Evolutionary conservation across 2,797 vertebrate species (phyloP).

Genomic region (Carduelis carduelis): DNA sequence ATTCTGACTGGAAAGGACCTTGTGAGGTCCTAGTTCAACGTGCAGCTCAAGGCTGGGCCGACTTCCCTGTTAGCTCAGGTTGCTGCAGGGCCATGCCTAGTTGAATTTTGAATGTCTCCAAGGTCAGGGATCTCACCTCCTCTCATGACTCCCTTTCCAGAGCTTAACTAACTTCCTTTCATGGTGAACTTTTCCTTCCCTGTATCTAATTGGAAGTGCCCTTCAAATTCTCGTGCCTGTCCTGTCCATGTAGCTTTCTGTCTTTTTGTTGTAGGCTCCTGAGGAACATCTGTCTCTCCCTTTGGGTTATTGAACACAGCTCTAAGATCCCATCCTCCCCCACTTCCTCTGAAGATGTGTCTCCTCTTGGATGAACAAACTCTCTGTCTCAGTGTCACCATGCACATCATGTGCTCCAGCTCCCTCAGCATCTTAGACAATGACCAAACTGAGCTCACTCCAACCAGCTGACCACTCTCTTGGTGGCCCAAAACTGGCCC

Average conservation of each 20-base stretch:
- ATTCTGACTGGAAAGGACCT: neutral
- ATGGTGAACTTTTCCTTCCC: neutral
- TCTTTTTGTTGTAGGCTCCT: neutral
- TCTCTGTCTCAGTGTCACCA: neutral
- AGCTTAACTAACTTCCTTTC: neutral
- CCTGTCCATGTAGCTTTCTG: neutral
- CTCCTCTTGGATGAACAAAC: neutral
- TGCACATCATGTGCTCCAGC: neutral
- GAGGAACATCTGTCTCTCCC: neutral
- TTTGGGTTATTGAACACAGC: neutral
- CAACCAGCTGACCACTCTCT: neutral
- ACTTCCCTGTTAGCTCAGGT: neutral
- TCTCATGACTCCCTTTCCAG: neutral
- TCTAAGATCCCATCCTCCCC: neutral
- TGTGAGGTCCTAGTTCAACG: neutral
- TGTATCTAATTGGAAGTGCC: neutral
- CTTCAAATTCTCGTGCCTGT: neutral
- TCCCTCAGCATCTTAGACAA: neutral
- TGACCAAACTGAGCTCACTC: neutral
- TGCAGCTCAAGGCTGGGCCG: neutral
- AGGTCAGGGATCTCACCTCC: neutral
- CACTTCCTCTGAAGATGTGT: neutral
- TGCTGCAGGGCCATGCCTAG: neutral
- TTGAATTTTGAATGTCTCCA: neutral
- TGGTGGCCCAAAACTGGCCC: neutral